Evolutionary conservation across 2,888 invertebrate genomes (phyloP), one percentile per base, ranked within the genome.

Genomic region (Trachelus iudaicus): DNA sequence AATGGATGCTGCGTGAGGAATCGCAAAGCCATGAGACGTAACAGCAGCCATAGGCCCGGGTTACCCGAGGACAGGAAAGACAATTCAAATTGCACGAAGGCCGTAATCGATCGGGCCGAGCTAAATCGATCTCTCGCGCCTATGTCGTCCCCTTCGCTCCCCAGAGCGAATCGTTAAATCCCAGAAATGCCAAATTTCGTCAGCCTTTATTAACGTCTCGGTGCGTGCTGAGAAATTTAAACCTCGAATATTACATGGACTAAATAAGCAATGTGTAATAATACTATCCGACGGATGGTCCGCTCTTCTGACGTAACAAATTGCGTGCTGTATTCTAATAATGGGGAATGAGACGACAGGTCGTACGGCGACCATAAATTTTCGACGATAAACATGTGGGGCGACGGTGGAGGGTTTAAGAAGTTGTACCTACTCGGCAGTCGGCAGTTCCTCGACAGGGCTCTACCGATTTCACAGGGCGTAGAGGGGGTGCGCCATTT

Each of bases 301-400:
- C 56, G 33, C 34, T 40, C 9, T 73, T 37, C 37, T n/a, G 34
- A 69, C 68, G 40, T 31, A 74, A 33, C 33, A 75, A 77, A 75
- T 76, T 75, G 78, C 78, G 78, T 78, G 78, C 69, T 34, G 69
- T 40, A 76, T 75, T 69, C 56, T 76, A 78, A 76, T 78, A 78
- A 78, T 37, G 40, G 30, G 35, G 33, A 69, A 4, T 12, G 75
- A 34, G 75, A 34, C 23, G 77, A 68, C 9, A 75, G 74, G 76
- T 78, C 79, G 80, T 82, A 81, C 78, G 81, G 84, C 78, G 77
- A 77, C 81, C 84, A 86, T 88, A 89, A 89, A 89, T 89, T 88
- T 85, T 80, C 79, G 68, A 69, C 85, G 83, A 87, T 85, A 85
- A 85, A 87, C 85, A 84, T 81, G 82, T 80, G 79, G 73, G 81